Base-by-base conservation (phyloP, 1,140 invertebrate species). In the Protaetia brevitarsis region DNA sequence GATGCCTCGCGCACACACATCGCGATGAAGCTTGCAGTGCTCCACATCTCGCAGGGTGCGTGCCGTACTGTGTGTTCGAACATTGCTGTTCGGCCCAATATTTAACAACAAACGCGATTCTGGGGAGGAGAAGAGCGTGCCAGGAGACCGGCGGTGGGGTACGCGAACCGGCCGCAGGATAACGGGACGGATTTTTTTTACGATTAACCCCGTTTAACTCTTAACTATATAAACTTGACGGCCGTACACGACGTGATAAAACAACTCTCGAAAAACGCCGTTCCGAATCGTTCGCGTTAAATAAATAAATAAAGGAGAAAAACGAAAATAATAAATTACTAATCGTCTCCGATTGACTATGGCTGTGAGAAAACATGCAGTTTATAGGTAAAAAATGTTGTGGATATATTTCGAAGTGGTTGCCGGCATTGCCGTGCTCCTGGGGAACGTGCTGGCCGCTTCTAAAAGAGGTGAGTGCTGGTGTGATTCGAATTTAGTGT, bases 401-500 rank as follows among this genome's bases (percentile, higher is more conserved):
- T 74, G 72, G 72, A 71, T 73, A 72, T 72, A 75, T 66, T 71
- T 69, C 73, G 72, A 68, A 73, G 70, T 70, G 71, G 68, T 72
- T 64, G 68, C 72, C 71, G 65, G 72, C 64, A 64, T 68, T 63
- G 68, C 69, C 62, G 68, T 71, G 66, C 59, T 69, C 65, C 63
- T 67, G 67, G 58, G 68, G 61, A 72, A 67, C 59, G 70, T 67
- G 61, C 62, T 64, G 56, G 71, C 71, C 66, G 70, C 70, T 29
- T 72, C 71, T 65, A 75, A 75, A 72, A 71, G 72, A 75, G 72
- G 72, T 75, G 65, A 72, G 72, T 69, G n/a, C 10, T 37, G 34
- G 23, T 5, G 11, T 27, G 36, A 10, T n/a, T n/a, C n/a, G n/a
- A n/a, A n/a, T n/a, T n/a, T n/a, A n/a, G n/a, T n/a, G n/a, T n/a